These are phyloP conservation scores for Nemotelus nigrinus DNA, from an alignment of 2,888 invertebrate genomes.

Conservation along the genomic window DNA sequence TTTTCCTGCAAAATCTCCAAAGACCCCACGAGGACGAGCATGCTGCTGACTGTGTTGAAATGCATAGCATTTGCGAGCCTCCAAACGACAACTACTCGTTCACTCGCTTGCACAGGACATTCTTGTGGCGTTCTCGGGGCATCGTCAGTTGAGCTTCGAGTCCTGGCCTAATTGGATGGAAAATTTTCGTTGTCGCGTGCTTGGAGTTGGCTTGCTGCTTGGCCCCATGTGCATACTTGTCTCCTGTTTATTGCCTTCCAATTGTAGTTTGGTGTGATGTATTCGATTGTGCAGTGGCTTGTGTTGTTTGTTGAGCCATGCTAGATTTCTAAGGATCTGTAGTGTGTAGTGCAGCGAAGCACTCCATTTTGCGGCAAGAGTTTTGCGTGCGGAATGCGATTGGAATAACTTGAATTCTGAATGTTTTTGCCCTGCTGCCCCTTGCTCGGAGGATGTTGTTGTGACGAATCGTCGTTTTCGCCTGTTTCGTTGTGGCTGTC, in stretches of 20 bases:
- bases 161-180: constrained; percentile 50
- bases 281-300: not conserved
- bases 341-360: not conserved
- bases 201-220: constrained; percentile 1
- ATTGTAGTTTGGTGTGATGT: not conserved
- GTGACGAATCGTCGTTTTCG: not conserved
- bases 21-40: not conserved
- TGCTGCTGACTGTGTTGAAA: constrained; percentile 6
- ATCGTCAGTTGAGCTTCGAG: constrained; percentile 48
- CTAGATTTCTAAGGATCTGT: not conserved
- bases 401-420: no score
- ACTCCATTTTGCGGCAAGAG: not conserved
- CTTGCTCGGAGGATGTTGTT: constrained; percentile 13
- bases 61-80: constrained; percentile 21
- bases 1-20: constrained; percentile 44
- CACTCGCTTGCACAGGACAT: not conserved
- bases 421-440: not conserved
- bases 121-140: not conserved
- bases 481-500: constrained; percentile 1
- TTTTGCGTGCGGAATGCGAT: not conserved
- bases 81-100: not conserved
- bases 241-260: not conserved
- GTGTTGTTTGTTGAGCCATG: not conserved
- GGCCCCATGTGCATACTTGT: not conserved
- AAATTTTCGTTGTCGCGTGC: constrained; percentile 25